Conservation (phyloP, 2,113 vertebrate species). For the Ictalurus furcatus region DNA sequence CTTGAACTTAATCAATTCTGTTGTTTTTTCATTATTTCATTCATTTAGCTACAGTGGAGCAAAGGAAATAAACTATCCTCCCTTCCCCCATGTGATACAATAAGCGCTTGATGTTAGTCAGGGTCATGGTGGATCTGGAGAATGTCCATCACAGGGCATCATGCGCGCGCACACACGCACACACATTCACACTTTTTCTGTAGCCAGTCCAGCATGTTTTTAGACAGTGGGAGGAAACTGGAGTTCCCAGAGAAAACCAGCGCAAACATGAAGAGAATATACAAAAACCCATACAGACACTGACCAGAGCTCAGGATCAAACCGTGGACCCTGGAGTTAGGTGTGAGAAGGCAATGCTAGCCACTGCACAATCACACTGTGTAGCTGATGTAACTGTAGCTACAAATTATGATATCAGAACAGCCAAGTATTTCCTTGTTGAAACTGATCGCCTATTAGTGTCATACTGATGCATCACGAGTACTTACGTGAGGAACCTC, state of each 20-base stretch:
- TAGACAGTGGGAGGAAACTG: neutral
- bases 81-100: neutral
- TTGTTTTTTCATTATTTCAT: neutral
- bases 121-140: neutral
- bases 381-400: neutral
- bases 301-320: neutral
- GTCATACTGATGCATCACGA: neutral
- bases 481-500: neutral
- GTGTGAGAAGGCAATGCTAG: neutral
- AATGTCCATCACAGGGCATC: neutral
- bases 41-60: neutral
- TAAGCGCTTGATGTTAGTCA: neutral
- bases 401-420: neutral
- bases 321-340: neutral
- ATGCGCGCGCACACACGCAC: neutral
- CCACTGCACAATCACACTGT: neutral
- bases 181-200: neutral
- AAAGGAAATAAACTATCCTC: neutral
- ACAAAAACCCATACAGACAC: neutral
- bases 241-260: neutral
- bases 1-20: neutral
- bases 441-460: no score
- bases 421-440: no score
- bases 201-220: neutral
- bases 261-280: neutral